A percentile compares a stretch with the other conserved stretches of the same genome.
These are phyloP conservation scores for Drosophila lacertosa DNA, from an alignment of 1,140 invertebrate species.

Conservation along the genomic window DNA sequence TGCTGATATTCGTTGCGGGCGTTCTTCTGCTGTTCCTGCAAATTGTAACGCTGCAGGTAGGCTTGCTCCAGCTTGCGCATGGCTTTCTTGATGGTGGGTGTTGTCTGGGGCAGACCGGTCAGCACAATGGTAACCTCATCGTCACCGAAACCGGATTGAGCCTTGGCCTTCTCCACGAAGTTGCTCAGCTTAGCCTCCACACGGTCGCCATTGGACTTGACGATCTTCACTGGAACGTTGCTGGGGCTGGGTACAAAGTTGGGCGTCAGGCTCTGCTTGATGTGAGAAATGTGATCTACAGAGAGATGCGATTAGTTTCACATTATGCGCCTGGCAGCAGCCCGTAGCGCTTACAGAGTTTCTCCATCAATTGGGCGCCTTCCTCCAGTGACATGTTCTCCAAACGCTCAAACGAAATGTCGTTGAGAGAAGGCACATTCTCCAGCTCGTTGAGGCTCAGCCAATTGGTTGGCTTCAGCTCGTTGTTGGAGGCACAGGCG, in stretches of 20 bases:
- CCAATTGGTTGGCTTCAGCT: conserved; percentile 73
- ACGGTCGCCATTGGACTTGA: conserved; percentile 69
- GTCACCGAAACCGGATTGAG: conserved; percentile 60
- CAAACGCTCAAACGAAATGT: conserved; percentile 65
- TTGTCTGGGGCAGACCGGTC: conserved; percentile 68
- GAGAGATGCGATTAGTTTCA: neutral
- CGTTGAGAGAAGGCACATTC: conserved; percentile 67
- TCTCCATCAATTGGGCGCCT: conserved; percentile 64
- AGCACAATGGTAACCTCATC: conserved; percentile 78
- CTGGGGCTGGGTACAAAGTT: conserved; percentile 76
- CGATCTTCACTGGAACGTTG: conserved; percentile 70
- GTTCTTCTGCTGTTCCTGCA: conserved; percentile 65
- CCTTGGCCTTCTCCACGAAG: conserved; percentile 57
- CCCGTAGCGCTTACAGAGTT: conserved; percentile 56
- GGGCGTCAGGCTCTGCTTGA: conserved; percentile 64
- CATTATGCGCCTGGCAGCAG: neutral
- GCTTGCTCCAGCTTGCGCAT: conserved; percentile 65
- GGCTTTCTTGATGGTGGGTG: conserved; percentile 56
- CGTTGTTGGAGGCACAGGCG: conserved; percentile 56
- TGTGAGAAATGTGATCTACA: conserved; percentile 68
- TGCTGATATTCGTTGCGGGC: conserved; percentile 32
- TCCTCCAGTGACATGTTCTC: conserved; percentile 69
- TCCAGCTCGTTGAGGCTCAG: conserved; percentile 59
- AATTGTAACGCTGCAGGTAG: conserved; percentile 68
- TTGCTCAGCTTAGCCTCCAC: conserved; percentile 70